Conservation (phyloP, 2,888 invertebrate species). For the Lochmaea crataegi region DNA sequence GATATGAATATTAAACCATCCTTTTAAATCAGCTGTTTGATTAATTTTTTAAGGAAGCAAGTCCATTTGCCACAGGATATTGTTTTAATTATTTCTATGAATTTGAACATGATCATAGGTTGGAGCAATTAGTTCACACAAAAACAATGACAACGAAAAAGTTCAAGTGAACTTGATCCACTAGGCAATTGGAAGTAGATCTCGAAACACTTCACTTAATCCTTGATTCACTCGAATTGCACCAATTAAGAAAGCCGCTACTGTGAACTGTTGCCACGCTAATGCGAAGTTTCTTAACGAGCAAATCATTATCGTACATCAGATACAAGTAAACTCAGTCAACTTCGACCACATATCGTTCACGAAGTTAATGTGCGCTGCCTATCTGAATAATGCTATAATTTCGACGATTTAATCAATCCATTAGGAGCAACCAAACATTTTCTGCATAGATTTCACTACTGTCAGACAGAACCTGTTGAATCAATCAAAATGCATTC, state of each 20-base stretch:
- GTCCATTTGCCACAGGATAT: too few species aligned
- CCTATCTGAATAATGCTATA: not conserved
- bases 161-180: too few species aligned
- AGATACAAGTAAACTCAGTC: not conserved
- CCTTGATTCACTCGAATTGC: not conserved
- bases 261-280: not conserved
- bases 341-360: not conserved
- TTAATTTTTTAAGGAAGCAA: too few species aligned
- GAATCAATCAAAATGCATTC: too few species aligned
- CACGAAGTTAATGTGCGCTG: not conserved
- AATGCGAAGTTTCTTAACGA: not conserved
- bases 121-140: too few species aligned
- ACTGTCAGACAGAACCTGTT: too few species aligned
- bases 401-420: not conserved
- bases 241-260: slow-evolving; percentile 1
- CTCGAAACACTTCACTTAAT: not conserved
- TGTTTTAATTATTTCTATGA: too few species aligned
- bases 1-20: too few species aligned
- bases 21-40: too few species aligned
- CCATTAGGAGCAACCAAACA: not conserved
- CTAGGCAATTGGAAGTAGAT: not conserved
- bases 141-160: too few species aligned
- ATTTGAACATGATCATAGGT: too few species aligned
- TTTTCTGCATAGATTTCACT: not conserved
- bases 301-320: not conserved